Base-by-base conservation (phyloP, 2,113 vertebrate genomes). In the Ammodytes dubius region DNA sequence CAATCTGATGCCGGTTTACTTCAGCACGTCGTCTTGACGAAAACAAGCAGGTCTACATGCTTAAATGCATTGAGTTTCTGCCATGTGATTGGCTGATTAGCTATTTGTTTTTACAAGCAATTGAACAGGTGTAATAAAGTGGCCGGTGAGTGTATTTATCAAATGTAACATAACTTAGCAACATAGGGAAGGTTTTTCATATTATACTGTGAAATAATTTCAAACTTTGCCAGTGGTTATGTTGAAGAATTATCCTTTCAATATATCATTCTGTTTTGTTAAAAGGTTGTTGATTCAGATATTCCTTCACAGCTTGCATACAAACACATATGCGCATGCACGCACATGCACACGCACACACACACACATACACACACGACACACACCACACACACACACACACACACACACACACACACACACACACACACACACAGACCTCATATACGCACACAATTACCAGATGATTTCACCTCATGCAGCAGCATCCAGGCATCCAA, bases 191-290 rank as follows among this genome's bases (percentile, higher is more conserved):
- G 27, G 27, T n/a, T n/a, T 73, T 88, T 77, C 57, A 83, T 76
- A 53, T 59, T 60, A 64, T 52, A 45, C 63, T 61, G 61, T 67
- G 54, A 81, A 83, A 79, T 82, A 81, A 83, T 77, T 82, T 70
- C 69, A 3, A 59, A 63, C 49, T 74, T 57, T 63, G 46, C 54
- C 9, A 66, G 46, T 72, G 54, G 71, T 81, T 56, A 68, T 70
- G 54, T 64, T 59, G 50, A 42, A 27, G 1, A 27, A 27, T 78
- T 49, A 72, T 49, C 7, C n/a, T 71, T 79, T 59, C 45, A 27
- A 83, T 73, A 40, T 75, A 9, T 67, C 53, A 45, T 57, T 63
- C 65, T 74, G 81, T 68, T 57, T 61, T 59, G 9, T 64, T 17
- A 82, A 70, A 46, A 80, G 46, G 75, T 70, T 78, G 45, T 74